Percentiles rank a stretch among this genome's conserved stretches.
Conservation (phyloP, 1,140 invertebrate species). For the Carposina sasakii region DNA sequence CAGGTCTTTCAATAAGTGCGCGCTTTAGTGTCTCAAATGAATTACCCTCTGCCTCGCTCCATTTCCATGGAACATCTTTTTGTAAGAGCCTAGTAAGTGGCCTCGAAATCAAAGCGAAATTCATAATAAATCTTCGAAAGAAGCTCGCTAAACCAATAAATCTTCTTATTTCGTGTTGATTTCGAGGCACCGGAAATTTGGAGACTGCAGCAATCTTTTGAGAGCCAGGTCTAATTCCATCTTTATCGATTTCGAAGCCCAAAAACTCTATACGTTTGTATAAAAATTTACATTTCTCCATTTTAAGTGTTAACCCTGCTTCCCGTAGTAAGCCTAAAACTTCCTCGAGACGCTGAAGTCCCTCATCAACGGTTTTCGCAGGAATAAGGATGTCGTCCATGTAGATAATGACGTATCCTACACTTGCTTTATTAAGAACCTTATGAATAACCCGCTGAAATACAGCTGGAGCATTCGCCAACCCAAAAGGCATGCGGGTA, state of each 20-base stretch:
- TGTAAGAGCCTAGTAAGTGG: conserved; percentile 31
- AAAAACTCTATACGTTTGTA: conserved; percentile 16
- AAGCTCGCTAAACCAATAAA: conserved; percentile 15
- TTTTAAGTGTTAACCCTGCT: conserved; percentile 13
- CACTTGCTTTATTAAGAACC: neutral
- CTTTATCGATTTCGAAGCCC: neutral
- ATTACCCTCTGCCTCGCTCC: conserved; percentile 19
- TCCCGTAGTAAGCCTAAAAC: conserved; percentile 9
- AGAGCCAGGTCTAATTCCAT: neutral
- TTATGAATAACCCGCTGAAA: conserved; percentile 28
- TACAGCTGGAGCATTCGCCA: conserved; percentile 29
- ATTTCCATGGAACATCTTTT: conserved; percentile 30
- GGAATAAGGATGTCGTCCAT: conserved; percentile 25
- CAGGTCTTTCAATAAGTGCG: conserved; percentile 13
- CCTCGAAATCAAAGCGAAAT: conserved; percentile 20
- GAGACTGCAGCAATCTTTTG: conserved; percentile 3
- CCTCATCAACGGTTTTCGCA: conserved; percentile 16
- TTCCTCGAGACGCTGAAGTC: neutral
- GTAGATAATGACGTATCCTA: conserved; percentile 12
- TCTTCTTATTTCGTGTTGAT: conserved; percentile 10
- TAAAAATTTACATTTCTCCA: conserved; percentile 11
- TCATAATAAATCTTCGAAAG: conserved; percentile 29
- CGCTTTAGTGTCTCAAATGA: conserved; percentile 26
- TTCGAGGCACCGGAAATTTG: conserved; percentile 23
- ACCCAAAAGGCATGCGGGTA: conserved; percentile 30